Conservation (phyloP, 2,113 vertebrate genomes). For the Mugil cephalus region DNA sequence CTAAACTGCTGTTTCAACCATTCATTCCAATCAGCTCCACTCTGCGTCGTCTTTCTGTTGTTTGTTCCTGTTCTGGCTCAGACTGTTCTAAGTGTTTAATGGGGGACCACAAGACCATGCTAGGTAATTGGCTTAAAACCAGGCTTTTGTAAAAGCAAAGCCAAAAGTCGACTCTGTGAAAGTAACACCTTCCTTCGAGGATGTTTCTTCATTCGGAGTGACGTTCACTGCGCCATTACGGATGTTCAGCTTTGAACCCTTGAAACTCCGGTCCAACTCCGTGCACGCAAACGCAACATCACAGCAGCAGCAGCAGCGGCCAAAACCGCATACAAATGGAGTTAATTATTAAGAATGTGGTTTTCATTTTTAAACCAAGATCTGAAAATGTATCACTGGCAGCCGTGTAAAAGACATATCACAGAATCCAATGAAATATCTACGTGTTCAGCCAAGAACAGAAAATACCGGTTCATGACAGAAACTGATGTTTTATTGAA, state of each 20-base stretch:
- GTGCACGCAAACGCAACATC: conserved; percentile 1
- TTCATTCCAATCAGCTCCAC: conserved; percentile 35
- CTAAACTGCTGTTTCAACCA: conserved; percentile 31
- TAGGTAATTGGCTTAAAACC: conserved; percentile 1
- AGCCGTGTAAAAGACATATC: neutral
- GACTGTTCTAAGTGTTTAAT: conserved; percentile 25
- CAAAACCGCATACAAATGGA: conserved; percentile 23
- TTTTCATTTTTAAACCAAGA: conserved; percentile 17
- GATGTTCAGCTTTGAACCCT: conserved; percentile 30
- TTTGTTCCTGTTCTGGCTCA: conserved; percentile 19
- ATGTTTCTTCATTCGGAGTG: conserved; percentile 29
- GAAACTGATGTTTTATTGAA: neutral
- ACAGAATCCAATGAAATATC: neutral
- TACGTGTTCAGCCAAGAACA: neutral
- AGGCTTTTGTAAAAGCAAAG: conserved; percentile 1
- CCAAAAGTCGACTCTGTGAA: conserved; percentile 5
- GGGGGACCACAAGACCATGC: neutral
- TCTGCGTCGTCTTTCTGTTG: conserved; percentile 13
- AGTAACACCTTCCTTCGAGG: conserved; percentile 25
- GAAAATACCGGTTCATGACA: neutral
- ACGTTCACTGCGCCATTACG: conserved; percentile 41
- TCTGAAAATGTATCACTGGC: conserved; percentile 2
- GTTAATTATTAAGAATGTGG: conserved; percentile 56
- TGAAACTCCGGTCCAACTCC: neutral
- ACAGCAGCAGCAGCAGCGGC: neutral